phyloP scores from a whole-genome alignment of 2,113 vertebrate species.

The Rhabdomys dilectus region DNA sequence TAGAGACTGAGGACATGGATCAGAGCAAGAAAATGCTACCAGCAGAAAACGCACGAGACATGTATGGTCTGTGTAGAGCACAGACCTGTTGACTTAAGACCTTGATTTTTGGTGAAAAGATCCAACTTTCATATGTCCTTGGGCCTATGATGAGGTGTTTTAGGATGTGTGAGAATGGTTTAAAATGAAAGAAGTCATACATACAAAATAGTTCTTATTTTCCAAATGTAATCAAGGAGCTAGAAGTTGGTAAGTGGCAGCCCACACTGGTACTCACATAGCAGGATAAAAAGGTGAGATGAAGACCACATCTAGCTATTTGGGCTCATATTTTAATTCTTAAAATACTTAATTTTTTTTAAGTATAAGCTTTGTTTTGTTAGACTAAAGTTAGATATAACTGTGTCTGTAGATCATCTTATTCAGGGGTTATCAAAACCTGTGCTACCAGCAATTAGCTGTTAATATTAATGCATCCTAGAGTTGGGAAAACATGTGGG shows the following conservation, averaged over 20 bases:
- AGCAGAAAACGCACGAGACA: neutral
- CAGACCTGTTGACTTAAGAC: neutral
- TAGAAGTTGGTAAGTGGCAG: neutral
- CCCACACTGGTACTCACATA: neutral
- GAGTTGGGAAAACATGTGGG: neutral
- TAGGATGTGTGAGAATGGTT: neutral
- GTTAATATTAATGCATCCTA: neutral
- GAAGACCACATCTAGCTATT: neutral
- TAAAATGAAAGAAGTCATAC: slow-evolving; percentile 2
- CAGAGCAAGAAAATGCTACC: neutral
- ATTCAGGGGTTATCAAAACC: neutral
- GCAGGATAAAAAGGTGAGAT: neutral
- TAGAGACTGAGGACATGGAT: neutral
- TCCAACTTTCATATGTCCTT: neutral
- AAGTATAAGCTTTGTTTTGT: neutral
- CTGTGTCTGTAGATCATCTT: neutral
- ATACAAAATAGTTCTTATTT: slow-evolving; percentile 50
- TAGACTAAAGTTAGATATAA: neutral
- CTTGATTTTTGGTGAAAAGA: neutral
- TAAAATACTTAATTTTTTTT: neutral
- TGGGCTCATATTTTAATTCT: neutral
- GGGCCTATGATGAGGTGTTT: neutral
- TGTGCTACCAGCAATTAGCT: neutral
- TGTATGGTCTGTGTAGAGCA: neutral
- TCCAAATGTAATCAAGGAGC: neutral